Evolutionary conservation across 2,113 vertebrate species (phyloP), one percentile per base, ranked within the genome.

Genomic region (Arvicanthis niloticus): DNA sequence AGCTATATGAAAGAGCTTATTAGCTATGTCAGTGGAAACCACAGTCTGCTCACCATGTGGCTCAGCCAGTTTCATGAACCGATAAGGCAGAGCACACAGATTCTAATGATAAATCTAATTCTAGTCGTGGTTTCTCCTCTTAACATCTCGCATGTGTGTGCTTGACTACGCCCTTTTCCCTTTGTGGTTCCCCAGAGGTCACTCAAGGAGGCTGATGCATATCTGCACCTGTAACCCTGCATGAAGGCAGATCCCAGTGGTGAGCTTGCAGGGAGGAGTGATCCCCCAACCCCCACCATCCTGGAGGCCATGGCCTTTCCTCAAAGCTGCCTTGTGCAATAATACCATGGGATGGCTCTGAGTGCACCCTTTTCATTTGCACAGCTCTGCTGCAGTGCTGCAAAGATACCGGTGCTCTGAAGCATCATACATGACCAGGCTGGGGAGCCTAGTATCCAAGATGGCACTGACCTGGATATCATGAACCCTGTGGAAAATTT

Each of bases 281-380:
- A 24, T 1, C 7, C 2, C 4, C 24, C 10, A 7, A 17, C 21
- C 13, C 13, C 3, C 0, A 7, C 24, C 42, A 19, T 15, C 26
- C 42, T 48, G 12, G 0, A 68, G 68, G 19, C 37, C 17, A 56
- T 10, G 17, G 77, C 29, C 51, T 80, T 37, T 10, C 68, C 53
- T 92, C 29, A 24, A 45, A 40, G 7, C 76, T 91, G 13, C 12
- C 90, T 22, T 51, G 26, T 29, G 13, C 53, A 72, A 26, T 29
- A 13, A 40, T 48, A 60, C 56, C 10, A 37, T 1, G 7, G 12
- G 62, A 89, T 37, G 16, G 15, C 82, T 93, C 7, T 37, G 42
- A 67, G 16, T 26, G 1, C 11, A 88, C 76, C 77, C 31, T 42
- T 84, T 37, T 40, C 40, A 8, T 31, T 21, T 31, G 68, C 65